These are phyloP conservation scores for Athalia rosae DNA, from an alignment of 2,888 invertebrate genomes.

Conservation along the genomic window DNA sequence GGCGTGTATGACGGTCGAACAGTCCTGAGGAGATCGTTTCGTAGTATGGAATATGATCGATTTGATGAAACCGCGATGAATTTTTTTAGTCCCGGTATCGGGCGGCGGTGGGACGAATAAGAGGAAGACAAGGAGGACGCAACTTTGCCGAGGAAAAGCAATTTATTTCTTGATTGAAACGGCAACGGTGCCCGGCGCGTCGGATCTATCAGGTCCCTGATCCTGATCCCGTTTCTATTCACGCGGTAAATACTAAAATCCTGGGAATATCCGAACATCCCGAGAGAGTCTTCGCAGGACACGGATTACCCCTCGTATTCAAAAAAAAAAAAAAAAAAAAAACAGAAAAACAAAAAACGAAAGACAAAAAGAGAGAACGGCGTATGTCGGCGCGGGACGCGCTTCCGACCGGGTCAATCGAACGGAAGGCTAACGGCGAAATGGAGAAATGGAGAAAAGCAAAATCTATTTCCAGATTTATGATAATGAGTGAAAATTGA, in stretches of 20 bases:
- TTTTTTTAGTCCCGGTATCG: not conserved
- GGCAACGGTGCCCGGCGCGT: not conserved
- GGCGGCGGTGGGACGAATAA: not conserved
- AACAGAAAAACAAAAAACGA: not conserved
- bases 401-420: conserved; percentile 43
- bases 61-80: not conserved
- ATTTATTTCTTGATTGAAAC: not conserved
- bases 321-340: not conserved
- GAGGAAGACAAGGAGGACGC: too few species aligned
- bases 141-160: not conserved
- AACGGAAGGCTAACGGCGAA: conserved; percentile 15
- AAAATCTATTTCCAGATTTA: too few species aligned
- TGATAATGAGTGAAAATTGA: too few species aligned
- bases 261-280: too few species aligned
- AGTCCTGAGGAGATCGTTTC: too few species aligned
- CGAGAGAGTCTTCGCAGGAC: too few species aligned
- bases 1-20: too few species aligned
- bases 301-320: too few species aligned
- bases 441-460: too few species aligned
- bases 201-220: not conserved
- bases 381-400: not conserved
- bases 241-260: too few species aligned
- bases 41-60: too few species aligned
- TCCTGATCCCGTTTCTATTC: too few species aligned
- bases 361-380: not conserved